Conservation (phyloP, 2,797 vertebrate genomes). For the Nannoperca australis region DNA sequence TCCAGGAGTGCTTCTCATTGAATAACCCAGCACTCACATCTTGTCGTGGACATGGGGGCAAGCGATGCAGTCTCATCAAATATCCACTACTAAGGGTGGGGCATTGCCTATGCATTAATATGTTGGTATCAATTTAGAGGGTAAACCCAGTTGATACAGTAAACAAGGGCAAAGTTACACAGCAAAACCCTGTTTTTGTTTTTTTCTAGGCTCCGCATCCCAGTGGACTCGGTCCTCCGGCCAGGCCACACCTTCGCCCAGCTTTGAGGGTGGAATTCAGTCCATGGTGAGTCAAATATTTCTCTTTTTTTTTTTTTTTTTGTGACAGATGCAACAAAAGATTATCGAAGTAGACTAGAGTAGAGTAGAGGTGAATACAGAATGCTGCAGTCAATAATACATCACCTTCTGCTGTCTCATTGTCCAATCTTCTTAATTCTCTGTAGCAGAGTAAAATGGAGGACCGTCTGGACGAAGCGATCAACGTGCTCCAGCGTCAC, state of each 20-base stretch:
- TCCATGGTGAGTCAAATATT: conserved; percentile 86
- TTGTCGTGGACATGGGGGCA: background rate
- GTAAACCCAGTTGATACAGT: background rate
- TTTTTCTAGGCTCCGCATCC: conserved; percentile 86
- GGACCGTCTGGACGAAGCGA: conserved; percentile 95
- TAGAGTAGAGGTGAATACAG: background rate
- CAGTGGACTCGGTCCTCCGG: conserved; percentile 94
- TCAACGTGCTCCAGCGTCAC: conserved; percentile 94
- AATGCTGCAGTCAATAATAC: background rate
- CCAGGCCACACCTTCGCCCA: conserved; percentile 93
- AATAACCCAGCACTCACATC: background rate
- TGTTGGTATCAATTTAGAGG: background rate
- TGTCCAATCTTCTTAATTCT: conserved; percentile 2
- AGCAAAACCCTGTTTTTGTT: conserved; percentile 11
- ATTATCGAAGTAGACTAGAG: background rate
- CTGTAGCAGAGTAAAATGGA: conserved; percentile 92
- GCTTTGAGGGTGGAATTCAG: conserved; percentile 92
- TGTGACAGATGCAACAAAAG: background rate
- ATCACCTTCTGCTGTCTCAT: background rate
- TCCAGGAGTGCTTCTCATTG: conserved; percentile 3
- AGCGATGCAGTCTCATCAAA: background rate
- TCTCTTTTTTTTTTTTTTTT: background rate
- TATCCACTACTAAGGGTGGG: background rate
- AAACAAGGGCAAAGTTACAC: background rate
- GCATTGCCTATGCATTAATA: background rate